Evolutionary conservation across 2,113 vertebrate species (phyloP).

Genomic region (Lophura nycthemera): DNA sequence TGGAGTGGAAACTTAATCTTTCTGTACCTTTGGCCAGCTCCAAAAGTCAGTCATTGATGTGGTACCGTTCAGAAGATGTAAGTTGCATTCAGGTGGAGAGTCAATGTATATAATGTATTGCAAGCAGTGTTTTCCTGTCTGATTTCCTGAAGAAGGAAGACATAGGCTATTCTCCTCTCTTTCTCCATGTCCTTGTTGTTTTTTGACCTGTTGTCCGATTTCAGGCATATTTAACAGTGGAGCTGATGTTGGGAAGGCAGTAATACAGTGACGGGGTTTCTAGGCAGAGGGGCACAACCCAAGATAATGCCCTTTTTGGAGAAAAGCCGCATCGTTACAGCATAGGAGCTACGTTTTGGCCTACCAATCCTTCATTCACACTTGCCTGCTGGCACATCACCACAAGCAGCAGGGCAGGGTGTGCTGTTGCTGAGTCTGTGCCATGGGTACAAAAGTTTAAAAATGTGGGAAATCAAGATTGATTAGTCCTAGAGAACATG

Average conservation of each 20-base stretch:
- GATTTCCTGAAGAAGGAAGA: neutral
- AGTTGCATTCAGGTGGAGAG: fast-evolving
- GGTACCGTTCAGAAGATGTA: neutral
- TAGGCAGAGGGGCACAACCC: neutral
- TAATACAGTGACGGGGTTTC: neutral
- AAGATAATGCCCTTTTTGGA: neutral
- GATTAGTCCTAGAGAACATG: neutral
- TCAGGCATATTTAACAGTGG: neutral
- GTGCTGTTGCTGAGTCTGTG: neutral
- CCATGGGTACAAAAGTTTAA: neutral
- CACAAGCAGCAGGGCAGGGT: neutral
- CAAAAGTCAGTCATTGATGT: neutral
- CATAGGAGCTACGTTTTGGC: neutral
- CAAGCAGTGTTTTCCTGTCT: neutral
- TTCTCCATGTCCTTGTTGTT: neutral
- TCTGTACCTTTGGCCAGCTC: neutral
- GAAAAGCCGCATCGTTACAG: fast-evolving
- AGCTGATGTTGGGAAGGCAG: neutral
- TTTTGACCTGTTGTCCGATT: neutral
- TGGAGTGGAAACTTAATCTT: neutral
- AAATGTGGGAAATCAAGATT: neutral
- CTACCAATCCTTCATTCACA: neutral
- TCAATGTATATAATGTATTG: neutral
- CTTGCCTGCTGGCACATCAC: fast-evolving
- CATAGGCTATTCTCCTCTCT: neutral